Evolutionary conservation across 2,797 vertebrate species (phyloP).

Genomic region (Harpagifer antarcticus): DNA sequence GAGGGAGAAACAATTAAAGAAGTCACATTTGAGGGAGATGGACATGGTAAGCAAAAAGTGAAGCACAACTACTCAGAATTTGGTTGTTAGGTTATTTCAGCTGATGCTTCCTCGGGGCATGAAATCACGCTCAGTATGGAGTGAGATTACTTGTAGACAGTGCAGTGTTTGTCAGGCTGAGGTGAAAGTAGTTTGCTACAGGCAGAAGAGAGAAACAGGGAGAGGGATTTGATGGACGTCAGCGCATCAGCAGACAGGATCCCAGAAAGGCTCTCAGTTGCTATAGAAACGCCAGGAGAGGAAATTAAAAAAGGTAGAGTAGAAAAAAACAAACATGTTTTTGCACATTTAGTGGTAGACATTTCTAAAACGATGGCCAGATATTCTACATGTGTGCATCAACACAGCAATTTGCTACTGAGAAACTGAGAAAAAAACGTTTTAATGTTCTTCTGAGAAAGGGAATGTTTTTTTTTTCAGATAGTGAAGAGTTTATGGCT

Average conservation of each 20-base stretch:
- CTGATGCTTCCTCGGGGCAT: constrained; percentile 1
- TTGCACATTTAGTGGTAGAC: constrained; percentile 47
- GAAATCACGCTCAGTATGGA: constrained; percentile 19
- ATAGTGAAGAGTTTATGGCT: neutral
- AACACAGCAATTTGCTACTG: neutral
- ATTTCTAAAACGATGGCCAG: constrained; percentile 25
- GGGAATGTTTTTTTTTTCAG: neutral
- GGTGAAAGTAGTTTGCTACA: constrained; percentile 30
- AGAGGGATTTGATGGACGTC: constrained; percentile 70
- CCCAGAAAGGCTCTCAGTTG: constrained; percentile 82
- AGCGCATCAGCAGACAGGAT: constrained; percentile 65
- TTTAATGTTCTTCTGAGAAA: neutral
- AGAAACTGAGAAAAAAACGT: neutral
- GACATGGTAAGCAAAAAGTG: constrained; percentile 22
- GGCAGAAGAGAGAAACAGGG: constrained; percentile 34
- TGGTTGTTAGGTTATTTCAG: constrained; percentile 9
- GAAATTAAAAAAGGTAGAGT: constrained; percentile 73
- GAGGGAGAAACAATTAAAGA: neutral
- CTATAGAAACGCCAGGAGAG: constrained; percentile 83
- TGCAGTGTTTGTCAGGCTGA: constrained; percentile 19
- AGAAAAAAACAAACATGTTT: constrained; percentile 46
- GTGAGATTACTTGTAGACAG: constrained; percentile 20
- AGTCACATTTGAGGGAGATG: neutral
- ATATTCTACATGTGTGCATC: neutral
- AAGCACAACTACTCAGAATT: constrained; percentile 8